phyloP scores from a whole-genome alignment of 2,113 vertebrate genomes.

The Varanus komodoensis region DNA sequence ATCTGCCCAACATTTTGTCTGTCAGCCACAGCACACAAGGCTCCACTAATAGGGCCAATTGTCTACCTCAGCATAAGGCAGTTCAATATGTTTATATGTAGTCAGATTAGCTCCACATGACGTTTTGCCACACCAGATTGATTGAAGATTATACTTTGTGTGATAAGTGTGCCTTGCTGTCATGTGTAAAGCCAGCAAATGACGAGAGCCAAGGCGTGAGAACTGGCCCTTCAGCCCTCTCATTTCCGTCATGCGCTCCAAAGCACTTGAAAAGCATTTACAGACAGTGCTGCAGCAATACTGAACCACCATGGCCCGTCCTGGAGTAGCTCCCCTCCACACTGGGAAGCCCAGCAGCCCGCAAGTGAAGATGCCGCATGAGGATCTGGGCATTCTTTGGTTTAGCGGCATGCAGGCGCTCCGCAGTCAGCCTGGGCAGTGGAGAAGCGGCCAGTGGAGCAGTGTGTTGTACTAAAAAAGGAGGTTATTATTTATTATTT shows the following conservation, averaged over 20 bases:
- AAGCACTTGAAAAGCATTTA: background rate
- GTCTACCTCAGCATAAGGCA: background rate
- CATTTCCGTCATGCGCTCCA: background rate
- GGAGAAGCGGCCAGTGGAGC: constrained; percentile 66
- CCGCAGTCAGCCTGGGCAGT: constrained; percentile 74
- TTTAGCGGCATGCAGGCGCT: constrained; percentile 27
- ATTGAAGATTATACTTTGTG: too few species aligned
- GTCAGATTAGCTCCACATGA: background rate
- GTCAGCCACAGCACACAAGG: background rate
- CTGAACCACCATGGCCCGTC: background rate
- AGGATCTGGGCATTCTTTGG: background rate
- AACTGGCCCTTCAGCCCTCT: background rate
- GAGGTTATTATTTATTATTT: constrained; percentile 77
- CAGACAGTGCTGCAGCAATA: background rate
- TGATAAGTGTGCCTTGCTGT: too few species aligned
- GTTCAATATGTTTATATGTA: background rate
- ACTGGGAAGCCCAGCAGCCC: accelerated
- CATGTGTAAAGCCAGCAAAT: background rate
- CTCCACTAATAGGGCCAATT: background rate
- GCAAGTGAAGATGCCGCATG: constrained; percentile 53
- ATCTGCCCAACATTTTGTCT: background rate
- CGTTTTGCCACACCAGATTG: background rate
- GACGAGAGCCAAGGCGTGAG: background rate
- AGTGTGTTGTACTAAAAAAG: constrained; percentile 76
- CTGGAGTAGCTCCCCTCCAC: constrained; percentile 52